These are phyloP conservation scores for Cantharis flavilabris DNA, from an alignment of 2,888 invertebrate species.

Conservation along the genomic window DNA sequence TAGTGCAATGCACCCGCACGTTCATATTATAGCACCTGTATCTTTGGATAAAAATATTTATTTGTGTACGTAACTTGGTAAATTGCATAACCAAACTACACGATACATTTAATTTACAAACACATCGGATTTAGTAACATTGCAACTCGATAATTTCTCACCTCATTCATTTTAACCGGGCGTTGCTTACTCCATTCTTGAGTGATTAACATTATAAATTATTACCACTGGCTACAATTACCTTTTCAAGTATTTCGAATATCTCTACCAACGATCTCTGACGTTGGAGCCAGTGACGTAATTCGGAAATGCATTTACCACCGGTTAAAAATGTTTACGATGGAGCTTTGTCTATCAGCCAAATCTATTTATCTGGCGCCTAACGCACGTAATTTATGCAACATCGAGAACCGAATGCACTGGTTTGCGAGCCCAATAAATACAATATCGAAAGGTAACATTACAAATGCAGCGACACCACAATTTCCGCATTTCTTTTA, in stretches of 20 bases:
- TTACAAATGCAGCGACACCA: neutral
- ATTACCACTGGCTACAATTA: neutral
- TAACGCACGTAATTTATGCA: neutral
- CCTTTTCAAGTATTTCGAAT: neutral
- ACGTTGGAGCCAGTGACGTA: neutral
- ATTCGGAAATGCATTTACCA: neutral
- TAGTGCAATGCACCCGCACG: conserved; percentile 47
- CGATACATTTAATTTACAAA: conserved; percentile 18
- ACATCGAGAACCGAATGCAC: neutral
- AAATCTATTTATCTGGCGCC: neutral
- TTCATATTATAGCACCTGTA: conserved; percentile 56
- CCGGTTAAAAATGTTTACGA: neutral
- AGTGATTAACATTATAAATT: conserved; percentile 9
- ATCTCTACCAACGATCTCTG: neutral
- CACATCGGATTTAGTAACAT: conserved; percentile 24
- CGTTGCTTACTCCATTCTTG: conserved; percentile 22
- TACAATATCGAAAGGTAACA: neutral
- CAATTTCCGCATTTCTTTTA: neutral
- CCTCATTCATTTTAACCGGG: conserved; percentile 21
- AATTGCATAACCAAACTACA: conserved; percentile 54
- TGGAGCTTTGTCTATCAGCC: neutral
- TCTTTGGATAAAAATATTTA: conserved; percentile 59
- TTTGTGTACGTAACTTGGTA: conserved; percentile 59
- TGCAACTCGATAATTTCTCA: conserved; percentile 20
- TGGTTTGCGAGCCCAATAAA: neutral